Base-by-base conservation (phyloP, 2,797 vertebrate species). In the Apogon hyalosoma region DNA sequence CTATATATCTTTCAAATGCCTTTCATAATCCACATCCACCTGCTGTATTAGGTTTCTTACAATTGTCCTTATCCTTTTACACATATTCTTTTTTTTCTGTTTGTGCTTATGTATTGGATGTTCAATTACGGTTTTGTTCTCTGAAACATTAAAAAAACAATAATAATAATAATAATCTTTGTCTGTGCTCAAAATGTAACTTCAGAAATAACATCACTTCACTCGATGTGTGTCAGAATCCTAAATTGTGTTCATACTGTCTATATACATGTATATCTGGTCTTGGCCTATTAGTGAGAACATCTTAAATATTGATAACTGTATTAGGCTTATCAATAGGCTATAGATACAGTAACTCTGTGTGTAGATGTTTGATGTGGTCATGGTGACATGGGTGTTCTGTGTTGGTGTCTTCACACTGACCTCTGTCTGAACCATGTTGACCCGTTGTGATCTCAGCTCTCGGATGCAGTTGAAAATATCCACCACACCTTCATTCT, bases 381-480 rank as follows among this genome's bases (percentile, higher is more conserved):
- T n/a, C 28, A 46, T 63, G 2, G 11, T 33, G 24, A 28, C 18
- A 7, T 47, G 7, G 10, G 6, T 16, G 28, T 24, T 33, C n/a
- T 36, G 41, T 60, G 11, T 3, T 7, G 24, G 12, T 7, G 47
- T 52, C 15, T 43, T 12, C 11, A 15, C 48, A 53, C 88, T 53
- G 10, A 98, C 97, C 95, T 99, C 97, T 0, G 97, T 99, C 92
- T 99, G 97, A 33, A 99, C 97, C 94, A 99, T 90, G 85, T 99
- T 99, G 90, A 98, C 98, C 55, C 98, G 92, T 31, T 99, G 98
- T 45, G 97, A 96, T 38, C 98, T 93, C 65, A 99, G 95, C 85
- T 99, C 98, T 24, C 97, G 91, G 85, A 99, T 97, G 3, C 98
- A 99, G 92, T 99, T 99, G 87, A 98, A 99, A 52, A 99, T 97